Evolutionary conservation across 1,140 invertebrate species (phyloP).

Genomic region (Trichonephila inaurata): DNA sequence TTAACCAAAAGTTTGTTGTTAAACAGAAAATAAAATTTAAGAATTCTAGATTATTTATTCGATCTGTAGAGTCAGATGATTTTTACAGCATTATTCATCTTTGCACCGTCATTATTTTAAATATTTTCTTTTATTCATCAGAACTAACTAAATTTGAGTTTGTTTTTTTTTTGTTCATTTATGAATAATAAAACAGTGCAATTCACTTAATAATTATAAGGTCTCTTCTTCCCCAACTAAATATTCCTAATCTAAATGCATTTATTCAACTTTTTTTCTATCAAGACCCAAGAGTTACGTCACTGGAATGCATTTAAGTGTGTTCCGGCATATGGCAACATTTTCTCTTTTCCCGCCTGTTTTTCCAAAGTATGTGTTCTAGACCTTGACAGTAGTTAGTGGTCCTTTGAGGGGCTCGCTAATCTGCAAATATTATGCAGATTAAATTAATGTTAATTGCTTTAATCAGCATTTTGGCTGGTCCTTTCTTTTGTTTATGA

Average conservation of each 20-base stretch:
- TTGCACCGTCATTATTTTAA: slow-evolving; percentile 2
- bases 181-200: background rate
- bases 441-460: slow-evolving; percentile 57
- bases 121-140: background rate
- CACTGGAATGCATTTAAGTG: background rate
- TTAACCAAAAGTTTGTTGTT: too few relatives aligned
- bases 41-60: background rate
- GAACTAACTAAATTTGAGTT: background rate
- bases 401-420: background rate
- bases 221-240: background rate
- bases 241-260: slow-evolving; percentile 24
- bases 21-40: background rate
- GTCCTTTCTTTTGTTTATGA: slow-evolving; percentile 27
- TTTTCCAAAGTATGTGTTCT: background rate
- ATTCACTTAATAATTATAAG: background rate
- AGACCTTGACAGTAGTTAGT: background rate
- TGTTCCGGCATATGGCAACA: background rate
- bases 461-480: slow-evolving; percentile 33
- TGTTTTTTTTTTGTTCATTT: slow-evolving; percentile 7
- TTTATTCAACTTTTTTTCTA: slow-evolving; percentile 8
- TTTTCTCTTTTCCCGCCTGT: background rate
- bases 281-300: background rate
- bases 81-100: background rate
- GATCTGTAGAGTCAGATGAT: background rate
- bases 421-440: slow-evolving; percentile 56